These are phyloP conservation scores for Lepus townsendii DNA, from an alignment of 2,797 vertebrate genomes.

Conservation along the genomic window DNA sequence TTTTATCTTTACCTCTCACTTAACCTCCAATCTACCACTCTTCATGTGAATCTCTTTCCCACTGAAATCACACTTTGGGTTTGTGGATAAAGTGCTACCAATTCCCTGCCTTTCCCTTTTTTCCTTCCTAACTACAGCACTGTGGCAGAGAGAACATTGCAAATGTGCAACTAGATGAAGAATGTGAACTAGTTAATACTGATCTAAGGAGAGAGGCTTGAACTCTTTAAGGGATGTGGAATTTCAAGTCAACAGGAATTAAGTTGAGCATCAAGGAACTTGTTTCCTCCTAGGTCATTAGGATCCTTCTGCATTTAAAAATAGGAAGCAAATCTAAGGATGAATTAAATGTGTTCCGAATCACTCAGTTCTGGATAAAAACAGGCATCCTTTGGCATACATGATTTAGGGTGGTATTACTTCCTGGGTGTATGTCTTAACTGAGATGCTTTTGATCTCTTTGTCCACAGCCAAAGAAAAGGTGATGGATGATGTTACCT, in stretches of 20 bases:
- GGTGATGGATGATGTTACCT: background rate
- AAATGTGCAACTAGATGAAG: background rate
- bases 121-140: background rate
- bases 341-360: background rate
- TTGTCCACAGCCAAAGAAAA: background rate
- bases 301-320: background rate
- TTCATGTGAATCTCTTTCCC: background rate
- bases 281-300: background rate
- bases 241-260: background rate
- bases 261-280: background rate
- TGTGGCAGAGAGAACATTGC: background rate
- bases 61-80: background rate
- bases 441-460: slow-evolving; percentile 7
- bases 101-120: background rate
- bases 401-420: background rate
- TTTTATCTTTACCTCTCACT: background rate
- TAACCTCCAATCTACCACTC: background rate
- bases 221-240: background rate
- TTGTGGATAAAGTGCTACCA: background rate
- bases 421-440: background rate
- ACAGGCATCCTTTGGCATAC: background rate
- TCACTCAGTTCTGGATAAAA: background rate
- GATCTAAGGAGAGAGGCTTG: background rate
- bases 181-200: background rate
- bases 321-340: background rate